These are phyloP conservation scores for Torymus tubicola DNA, from an alignment of 2,888 invertebrate genomes.

Conservation along the genomic window DNA sequence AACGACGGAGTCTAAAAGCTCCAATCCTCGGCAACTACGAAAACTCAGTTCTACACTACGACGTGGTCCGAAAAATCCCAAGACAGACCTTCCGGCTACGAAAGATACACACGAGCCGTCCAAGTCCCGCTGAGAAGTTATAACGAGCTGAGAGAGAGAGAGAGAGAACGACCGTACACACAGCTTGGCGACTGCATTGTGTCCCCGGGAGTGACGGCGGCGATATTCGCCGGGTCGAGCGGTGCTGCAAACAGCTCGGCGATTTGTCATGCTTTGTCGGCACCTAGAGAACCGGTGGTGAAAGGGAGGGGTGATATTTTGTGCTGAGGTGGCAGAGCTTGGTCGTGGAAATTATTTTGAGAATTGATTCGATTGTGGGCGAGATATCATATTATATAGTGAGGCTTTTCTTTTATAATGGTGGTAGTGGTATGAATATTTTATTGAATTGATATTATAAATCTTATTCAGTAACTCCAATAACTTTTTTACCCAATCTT, in stretches of 20 bases:
- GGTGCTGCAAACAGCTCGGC: not conserved
- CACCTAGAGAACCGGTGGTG: not conserved
- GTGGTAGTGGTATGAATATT: no score
- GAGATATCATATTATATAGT: no score
- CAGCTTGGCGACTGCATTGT: not conserved
- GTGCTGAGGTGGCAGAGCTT: no score
- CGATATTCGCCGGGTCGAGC: not conserved
- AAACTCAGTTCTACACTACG: no score
- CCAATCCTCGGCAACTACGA: no score
- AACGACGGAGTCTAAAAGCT: no score
- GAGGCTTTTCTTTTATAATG: no score
- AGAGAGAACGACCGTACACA: not conserved
- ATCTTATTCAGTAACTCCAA: no score
- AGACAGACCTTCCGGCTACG: not conserved
- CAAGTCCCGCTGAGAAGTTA: slow-evolving; percentile 18
- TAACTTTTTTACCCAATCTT: no score
- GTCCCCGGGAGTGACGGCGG: slow-evolving; percentile 1
- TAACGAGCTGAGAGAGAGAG: slow-evolving; percentile 26
- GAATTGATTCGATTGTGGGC: no score
- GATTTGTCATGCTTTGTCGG: slow-evolving; percentile 18
- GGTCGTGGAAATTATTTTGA: no score
- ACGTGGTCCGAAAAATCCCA: not conserved
- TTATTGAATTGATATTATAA: no score
- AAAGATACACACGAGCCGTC: slow-evolving; percentile 15
- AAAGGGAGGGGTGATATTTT: not conserved